A percentile compares a stretch with the other conserved stretches of the same genome.
Conservation (phyloP, 2,113 vertebrate genomes). For the Caloenas nicobarica region DNA sequence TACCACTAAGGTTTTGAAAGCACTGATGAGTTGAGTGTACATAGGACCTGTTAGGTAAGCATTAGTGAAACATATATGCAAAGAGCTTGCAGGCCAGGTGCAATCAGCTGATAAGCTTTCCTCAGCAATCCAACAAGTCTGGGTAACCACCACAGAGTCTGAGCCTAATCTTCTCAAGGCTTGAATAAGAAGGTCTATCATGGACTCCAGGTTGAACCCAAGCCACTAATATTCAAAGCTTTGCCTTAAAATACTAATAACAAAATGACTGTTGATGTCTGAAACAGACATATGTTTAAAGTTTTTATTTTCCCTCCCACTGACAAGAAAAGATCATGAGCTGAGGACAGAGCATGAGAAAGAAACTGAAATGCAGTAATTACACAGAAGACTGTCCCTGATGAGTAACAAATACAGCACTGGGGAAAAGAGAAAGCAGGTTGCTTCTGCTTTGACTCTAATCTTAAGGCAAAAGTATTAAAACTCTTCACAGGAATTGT, state of each 20-base stretch:
- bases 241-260: neutral
- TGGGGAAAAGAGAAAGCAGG: neutral
- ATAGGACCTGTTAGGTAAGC: neutral
- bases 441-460: neutral
- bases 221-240: neutral
- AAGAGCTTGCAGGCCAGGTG: neutral
- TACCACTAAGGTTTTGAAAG: neutral
- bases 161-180: neutral
- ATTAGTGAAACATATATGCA: neutral
- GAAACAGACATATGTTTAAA: neutral
- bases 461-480: neutral
- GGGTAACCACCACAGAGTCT: neutral
- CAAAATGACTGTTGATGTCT: neutral
- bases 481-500: neutral
- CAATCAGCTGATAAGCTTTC: neutral
- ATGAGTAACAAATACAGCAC: neutral
- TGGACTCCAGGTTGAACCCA: neutral
- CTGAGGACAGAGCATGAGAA: neutral
- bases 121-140: neutral
- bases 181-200: neutral
- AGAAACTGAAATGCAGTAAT: neutral
- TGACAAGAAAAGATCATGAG: neutral
- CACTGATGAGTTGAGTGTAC: neutral
- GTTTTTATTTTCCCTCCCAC: neutral
- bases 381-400: neutral